Conservation (phyloP, 2,797 vertebrate genomes). For the Podargus strigoides region DNA sequence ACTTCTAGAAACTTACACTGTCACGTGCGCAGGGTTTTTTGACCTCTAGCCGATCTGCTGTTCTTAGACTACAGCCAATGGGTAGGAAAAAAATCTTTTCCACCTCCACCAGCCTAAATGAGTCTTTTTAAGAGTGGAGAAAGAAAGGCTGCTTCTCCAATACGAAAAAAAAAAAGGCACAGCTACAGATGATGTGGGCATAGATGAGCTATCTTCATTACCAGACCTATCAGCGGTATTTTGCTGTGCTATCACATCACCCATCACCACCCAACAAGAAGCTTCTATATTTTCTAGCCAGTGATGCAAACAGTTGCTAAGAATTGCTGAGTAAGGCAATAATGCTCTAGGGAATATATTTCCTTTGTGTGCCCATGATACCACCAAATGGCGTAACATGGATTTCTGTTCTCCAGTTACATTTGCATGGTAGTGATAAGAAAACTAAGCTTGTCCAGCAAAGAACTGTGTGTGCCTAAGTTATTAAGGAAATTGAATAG, state of each 20-base stretch:
- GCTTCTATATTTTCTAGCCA: background rate
- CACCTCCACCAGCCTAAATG: background rate
- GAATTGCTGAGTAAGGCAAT: background rate
- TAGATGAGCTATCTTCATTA: background rate
- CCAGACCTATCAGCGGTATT: background rate
- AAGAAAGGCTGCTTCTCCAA: background rate
- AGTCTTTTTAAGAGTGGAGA: background rate
- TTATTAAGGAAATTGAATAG: background rate
- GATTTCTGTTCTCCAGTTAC: background rate
- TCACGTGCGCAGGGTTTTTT: accelerated
- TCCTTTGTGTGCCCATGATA: background rate
- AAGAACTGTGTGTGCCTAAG: background rate
- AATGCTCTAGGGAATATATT: background rate
- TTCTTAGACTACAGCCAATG: background rate
- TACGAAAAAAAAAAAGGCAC: background rate
- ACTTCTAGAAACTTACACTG: background rate
- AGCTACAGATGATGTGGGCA: background rate
- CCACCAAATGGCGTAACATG: background rate
- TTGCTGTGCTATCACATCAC: background rate
- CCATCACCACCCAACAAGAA: background rate
- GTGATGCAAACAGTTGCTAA: background rate
- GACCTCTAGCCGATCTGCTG: background rate
- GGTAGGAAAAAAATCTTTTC: background rate
- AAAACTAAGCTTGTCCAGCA: background rate
- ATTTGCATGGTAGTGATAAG: background rate